A percentile compares a stretch with the other conserved stretches of the same genome.
phyloP scores from a whole-genome alignment of 2,888 invertebrate species.

The Tromatobia lineatoria region DNA sequence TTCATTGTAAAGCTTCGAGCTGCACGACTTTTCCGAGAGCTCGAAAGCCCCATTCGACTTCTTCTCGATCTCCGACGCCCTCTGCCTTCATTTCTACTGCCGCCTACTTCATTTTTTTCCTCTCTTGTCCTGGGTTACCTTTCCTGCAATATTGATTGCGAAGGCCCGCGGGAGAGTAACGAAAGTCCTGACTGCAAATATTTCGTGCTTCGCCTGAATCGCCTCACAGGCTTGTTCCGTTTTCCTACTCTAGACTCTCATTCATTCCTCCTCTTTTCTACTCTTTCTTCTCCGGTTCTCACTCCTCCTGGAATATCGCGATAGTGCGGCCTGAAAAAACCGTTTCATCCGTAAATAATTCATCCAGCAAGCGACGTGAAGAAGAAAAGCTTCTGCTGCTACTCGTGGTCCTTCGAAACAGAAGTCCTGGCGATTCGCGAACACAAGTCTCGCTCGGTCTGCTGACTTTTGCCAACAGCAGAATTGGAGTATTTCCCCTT shows the following conservation, averaged over 20 bases:
- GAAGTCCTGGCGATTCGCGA: conserved; percentile 40
- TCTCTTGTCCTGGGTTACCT: conserved; percentile 71
- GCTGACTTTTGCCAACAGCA: conserved; percentile 56
- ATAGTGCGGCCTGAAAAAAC: conserved; percentile 58
- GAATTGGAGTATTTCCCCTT: conserved; percentile 53
- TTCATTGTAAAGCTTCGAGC: conserved; percentile 67
- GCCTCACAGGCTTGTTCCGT: conserved; percentile 20
- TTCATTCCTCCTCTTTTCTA: conserved; percentile 51
- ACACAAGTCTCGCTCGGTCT: conserved; percentile 54
- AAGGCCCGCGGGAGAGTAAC: conserved; percentile 73
- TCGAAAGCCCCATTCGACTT: conserved; percentile 44
- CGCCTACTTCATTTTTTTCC: conserved; percentile 45
- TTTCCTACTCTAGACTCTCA: conserved; percentile 60
- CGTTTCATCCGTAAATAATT: conserved; percentile 66
- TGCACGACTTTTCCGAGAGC: conserved; percentile 56
- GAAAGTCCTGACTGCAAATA: conserved; percentile 72
- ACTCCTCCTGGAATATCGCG: conserved; percentile 25
- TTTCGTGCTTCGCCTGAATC: conserved; percentile 49
- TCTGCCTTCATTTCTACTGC: conserved; percentile 50
- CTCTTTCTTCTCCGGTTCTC: conserved; percentile 14
- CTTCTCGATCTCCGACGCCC: conserved; percentile 45
- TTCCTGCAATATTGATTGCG: conserved; percentile 83
- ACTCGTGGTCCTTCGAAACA: conserved; percentile 39
- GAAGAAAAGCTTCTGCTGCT: conserved; percentile 43
- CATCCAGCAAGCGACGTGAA: conserved; percentile 43